Percentiles rank a stretch among this genome's conserved stretches.
Evolutionary conservation across 2,113 vertebrate genomes (phyloP).

Genomic region (Chauna torquata): DNA sequence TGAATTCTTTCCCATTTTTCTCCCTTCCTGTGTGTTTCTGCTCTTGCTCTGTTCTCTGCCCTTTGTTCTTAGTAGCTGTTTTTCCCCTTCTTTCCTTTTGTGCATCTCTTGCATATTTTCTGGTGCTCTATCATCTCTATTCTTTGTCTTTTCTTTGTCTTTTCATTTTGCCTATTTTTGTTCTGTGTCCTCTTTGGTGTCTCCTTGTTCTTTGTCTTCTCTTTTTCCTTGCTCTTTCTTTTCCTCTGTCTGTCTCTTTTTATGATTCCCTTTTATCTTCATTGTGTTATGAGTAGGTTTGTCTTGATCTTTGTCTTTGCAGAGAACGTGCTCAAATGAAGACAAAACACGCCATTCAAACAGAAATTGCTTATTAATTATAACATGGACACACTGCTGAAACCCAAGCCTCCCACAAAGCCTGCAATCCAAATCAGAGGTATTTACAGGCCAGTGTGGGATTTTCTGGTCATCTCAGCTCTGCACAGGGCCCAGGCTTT

Average conservation of each 20-base stretch:
- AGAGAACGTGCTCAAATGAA: constrained; percentile 57
- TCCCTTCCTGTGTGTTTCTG: constrained; percentile 14
- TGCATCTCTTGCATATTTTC: constrained; percentile 62
- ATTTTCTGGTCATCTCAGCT: neutral
- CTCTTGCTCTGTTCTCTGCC: constrained; percentile 51
- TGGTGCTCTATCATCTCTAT: constrained; percentile 56
- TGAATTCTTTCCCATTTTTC: constrained; percentile 36
- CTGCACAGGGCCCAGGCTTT: rapidly evolving
- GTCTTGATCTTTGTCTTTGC: constrained; percentile 70
- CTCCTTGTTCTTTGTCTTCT: constrained; percentile 70
- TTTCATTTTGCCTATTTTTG: constrained; percentile 70
- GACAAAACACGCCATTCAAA: constrained; percentile 64
- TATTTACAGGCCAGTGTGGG: neutral
- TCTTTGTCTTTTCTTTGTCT: constrained; percentile 66
- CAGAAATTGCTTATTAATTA: constrained; percentile 66
- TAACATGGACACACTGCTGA: neutral
- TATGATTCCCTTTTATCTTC: constrained; percentile 64
- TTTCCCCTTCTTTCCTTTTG: constrained; percentile 29
- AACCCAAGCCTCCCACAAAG: constrained; percentile 49
- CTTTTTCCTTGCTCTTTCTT: constrained; percentile 65
- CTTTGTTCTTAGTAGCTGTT: constrained; percentile 53
- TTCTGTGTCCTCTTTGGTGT: constrained; percentile 67
- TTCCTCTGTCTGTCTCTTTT: constrained; percentile 68
- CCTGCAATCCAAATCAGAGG: neutral
- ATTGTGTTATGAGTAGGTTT: constrained; percentile 59